Base-by-base conservation (phyloP, 2,797 vertebrate genomes). In the Mus spretus region DNA sequence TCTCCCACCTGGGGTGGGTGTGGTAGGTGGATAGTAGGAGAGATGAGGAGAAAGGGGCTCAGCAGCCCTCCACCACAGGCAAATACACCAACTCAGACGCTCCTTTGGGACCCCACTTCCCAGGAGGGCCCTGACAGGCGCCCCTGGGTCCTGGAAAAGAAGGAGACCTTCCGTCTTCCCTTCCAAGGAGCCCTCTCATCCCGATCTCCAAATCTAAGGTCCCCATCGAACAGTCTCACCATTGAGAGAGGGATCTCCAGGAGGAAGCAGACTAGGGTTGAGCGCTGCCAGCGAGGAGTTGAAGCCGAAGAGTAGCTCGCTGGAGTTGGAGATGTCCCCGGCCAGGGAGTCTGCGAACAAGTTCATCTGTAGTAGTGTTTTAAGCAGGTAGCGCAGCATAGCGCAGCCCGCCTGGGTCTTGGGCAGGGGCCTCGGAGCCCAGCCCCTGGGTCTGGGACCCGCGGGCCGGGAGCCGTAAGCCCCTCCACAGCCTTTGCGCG, bases 321-420 rank as follows among this genome's bases (percentile, higher is more conserved):
- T 99, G 94, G 99, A 98, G 95, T 99, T 99, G 94, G 98, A 98
- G 6, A 98, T 90, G 95, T 99, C 99, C 0, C 98, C 98, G 61
- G 98, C 98, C 96, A 99, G 96, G 78, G 99, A 99, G 98, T 99
- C 99, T 0, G 99, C 99, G 98, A 99, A 99, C 93, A 99, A 99
- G 98, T 99, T 99, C 99, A 99, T 99, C 98, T 99, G 99, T 97
- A 99, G 99, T 96, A 99, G 99, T 75, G 99, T 99, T 98, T 99
- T 99, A 96, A 99, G 99, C 98, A 99, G 98, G 98, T 99, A 99
- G 88, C 99, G 99, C 98, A 99, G 98, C 99, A 99, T 99, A 98
- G 98, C 98, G 98, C 88, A 28, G 14, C 91, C 65, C 59, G 80
- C 7, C 80, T 0, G 91, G 20, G 85, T 17, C 31, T 72, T n/a